phyloP scores from a whole-genome alignment of 2,113 vertebrate genomes.

The Indicator indicator region DNA sequence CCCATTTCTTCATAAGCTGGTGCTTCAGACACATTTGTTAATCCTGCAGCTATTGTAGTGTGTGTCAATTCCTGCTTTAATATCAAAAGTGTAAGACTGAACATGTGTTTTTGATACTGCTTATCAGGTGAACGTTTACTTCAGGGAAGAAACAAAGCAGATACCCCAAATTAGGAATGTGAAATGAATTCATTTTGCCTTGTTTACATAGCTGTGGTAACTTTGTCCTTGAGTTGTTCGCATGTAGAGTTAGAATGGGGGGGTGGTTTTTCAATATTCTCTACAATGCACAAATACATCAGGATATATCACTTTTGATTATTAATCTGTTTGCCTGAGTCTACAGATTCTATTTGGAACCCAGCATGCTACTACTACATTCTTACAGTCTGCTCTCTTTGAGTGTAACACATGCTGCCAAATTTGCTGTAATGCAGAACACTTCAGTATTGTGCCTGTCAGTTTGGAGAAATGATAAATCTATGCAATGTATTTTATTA shows the following conservation, averaged over 20 bases:
- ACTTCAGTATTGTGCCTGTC: slow-evolving; percentile 24
- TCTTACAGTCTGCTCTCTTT: not conserved
- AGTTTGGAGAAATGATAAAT: not conserved
- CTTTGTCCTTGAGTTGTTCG: not conserved
- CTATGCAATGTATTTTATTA: slow-evolving; percentile 40
- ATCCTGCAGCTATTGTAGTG: not conserved
- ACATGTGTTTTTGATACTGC: not conserved
- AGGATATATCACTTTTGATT: not conserved
- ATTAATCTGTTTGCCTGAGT: not conserved
- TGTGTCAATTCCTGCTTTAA: not conserved
- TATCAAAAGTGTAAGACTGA: not conserved
- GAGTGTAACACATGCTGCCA: slow-evolving; percentile 12
- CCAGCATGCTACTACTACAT: not conserved
- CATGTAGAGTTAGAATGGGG: not conserved
- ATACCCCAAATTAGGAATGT: not conserved
- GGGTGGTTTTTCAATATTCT: not conserved
- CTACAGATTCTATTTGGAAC: not conserved
- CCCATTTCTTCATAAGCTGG: not conserved
- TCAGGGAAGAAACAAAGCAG: not conserved
- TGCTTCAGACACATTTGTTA: not conserved
- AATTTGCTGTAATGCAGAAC: not conserved
- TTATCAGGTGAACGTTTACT: not conserved
- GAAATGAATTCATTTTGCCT: not conserved
- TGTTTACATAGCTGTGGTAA: not conserved
- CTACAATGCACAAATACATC: not conserved